Base-by-base conservation (phyloP, 2,113 vertebrate species). In the Rissa tridactyla region DNA sequence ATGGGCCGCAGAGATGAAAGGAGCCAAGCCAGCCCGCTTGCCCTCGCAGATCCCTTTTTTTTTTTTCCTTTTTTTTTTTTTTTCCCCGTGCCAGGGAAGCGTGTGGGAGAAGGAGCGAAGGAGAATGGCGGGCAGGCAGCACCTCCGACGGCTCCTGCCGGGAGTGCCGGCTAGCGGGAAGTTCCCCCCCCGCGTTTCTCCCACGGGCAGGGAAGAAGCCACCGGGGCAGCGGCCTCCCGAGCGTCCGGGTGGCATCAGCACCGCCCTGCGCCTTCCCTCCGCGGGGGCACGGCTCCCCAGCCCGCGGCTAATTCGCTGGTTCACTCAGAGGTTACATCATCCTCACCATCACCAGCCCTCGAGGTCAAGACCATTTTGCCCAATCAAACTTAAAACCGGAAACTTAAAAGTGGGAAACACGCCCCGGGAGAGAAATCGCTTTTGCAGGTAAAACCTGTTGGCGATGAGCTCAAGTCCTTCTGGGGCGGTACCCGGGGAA, bases 1-100 rank as follows among this genome's bases (percentile, higher is more conserved):
- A 92, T 76, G 96, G 96, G 95, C 96, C 96, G 98, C 95, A 97
- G 97, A 97, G 98, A 97, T 97, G 95, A 97, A 98, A 98, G 97
- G 94, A 73, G 36, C 65, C 72, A 40, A 29, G 27, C 8, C 51
- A 34, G 82, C 47, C 86, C 54, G 44, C 18, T 88, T 46, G 5
- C 54, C 91, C 55, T 34, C 3, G 11, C 32, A 36, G 55, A 66
- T 40, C 10, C 1, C 7, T 20, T 26, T 14, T 23, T 21, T 65
- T 65, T 23, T 11, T 22, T 18, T 11, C 42, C 11, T 9, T 17
- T 4, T 2, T 4, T 9, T 34, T 17, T 58, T 51, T 52, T 36
- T 36, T 20, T 1, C 10, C 6, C 1, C 6, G 1, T 55, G 32
- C 52, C 38, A 36, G 38, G 23, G 36, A 61, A 44, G 7, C 30